Percentiles rank a stretch among this genome's conserved stretches.
Evolutionary conservation across 1,140 invertebrate genomes (phyloP).

Genomic region (Sogatella furcifera): DNA sequence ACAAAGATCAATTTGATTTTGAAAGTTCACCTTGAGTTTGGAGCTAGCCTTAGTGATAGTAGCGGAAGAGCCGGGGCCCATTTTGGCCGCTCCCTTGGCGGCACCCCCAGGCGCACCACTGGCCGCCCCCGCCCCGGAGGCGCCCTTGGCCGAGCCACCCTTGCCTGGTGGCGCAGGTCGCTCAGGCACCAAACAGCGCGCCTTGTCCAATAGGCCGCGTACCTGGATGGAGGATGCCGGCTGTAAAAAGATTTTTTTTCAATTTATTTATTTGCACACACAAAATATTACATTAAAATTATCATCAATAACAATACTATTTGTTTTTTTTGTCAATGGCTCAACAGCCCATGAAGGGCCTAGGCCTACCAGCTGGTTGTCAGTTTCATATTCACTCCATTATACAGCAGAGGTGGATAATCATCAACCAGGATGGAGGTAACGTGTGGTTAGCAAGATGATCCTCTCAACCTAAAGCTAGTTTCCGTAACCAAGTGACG

Average conservation of each 20-base stretch:
- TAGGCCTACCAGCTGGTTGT: no score
- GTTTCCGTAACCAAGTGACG: no score
- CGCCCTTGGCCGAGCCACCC: conserved; percentile 16
- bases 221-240: conserved; percentile 75
- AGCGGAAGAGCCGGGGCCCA: conserved; percentile 16
- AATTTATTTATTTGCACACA: conserved; percentile 8
- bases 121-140: no score
- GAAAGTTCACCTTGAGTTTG: conserved; percentile 15
- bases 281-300: neutral
- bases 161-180: conserved; percentile 53
- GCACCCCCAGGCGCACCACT: no score
- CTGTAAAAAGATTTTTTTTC: conserved; percentile 29
- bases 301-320: neutral
- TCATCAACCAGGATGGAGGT: no score
- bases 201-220: conserved; percentile 71
- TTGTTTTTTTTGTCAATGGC: no score
- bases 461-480: no score
- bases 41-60: conserved; percentile 16
- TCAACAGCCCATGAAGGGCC: no score
- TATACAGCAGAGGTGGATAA: no score
- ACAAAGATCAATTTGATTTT: no score
- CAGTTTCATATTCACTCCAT: no score
- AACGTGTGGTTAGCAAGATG: no score
- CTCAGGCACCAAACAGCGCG: conserved; percentile 67
- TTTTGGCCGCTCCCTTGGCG: conserved; percentile 8